Percentiles rank a stretch among this genome's conserved stretches.
These are phyloP conservation scores for Hyperoplus lanceolatus DNA, from an alignment of 2,797 vertebrate species.

Conservation along the genomic window DNA sequence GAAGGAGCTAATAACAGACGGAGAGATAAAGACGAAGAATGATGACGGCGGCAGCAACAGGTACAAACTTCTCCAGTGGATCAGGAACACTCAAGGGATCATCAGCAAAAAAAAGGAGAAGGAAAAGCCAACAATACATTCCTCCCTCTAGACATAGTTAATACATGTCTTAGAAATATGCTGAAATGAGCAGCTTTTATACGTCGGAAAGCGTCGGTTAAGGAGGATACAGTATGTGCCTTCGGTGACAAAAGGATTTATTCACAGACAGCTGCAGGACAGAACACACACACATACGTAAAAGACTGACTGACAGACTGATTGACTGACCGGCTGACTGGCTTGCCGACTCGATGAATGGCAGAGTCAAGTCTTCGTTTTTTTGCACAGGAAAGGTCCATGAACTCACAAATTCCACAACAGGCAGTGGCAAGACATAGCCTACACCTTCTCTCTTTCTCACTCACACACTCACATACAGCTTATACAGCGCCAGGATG, in stretches of 20 bases:
- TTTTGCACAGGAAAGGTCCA: conserved; percentile 41
- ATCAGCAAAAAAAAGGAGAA: not conserved
- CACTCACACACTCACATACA: conserved; percentile 1
- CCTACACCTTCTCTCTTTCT: not conserved
- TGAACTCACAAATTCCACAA: conserved; percentile 73
- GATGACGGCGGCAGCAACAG: conserved; percentile 13
- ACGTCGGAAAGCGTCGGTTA: conserved; percentile 32
- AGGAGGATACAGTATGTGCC: conserved; percentile 52
- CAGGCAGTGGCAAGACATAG: conserved; percentile 68
- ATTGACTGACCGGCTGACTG: not conserved
- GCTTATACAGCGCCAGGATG: conserved; percentile 6
- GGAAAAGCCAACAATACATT: conserved; percentile 1
- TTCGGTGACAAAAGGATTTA: conserved; percentile 84
- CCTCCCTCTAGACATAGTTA: conserved; percentile 8
- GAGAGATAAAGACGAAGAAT: conserved; percentile 14
- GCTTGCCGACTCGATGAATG: conserved; percentile 25
- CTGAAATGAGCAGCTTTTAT: conserved; percentile 23
- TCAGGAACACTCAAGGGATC: conserved; percentile 13
- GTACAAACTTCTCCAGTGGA: conserved; percentile 12
- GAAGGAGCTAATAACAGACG: conserved; percentile 20
- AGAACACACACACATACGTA: conserved; percentile 62
- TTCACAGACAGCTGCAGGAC: conserved; percentile 81
- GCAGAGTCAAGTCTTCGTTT: conserved; percentile 55
- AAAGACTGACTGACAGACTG: conserved; percentile 50
- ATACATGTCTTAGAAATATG: conserved; percentile 13